Evolutionary conservation across 2,113 vertebrate genomes (phyloP).

Genomic region (Nestor notabilis): DNA sequence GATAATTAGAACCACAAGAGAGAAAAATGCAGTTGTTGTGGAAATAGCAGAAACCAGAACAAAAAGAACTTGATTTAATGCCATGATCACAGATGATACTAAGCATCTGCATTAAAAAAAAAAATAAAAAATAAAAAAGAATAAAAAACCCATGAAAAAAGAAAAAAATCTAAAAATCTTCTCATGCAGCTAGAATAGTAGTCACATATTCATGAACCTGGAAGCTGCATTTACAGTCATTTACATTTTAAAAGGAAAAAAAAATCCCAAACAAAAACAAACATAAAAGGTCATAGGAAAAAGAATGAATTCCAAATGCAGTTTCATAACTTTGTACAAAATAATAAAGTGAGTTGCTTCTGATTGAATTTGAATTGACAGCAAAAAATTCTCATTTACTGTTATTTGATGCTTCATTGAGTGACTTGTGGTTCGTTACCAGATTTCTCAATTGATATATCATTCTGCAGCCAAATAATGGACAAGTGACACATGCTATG

Average conservation of each 20-base stretch:
- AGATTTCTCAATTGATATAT: slow-evolving; percentile 37
- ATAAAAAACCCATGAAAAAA: background rate
- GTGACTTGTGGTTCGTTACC: slow-evolving; percentile 18
- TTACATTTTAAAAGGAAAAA: slow-evolving; percentile 42
- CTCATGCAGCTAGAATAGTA: background rate
- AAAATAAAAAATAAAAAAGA: background rate
- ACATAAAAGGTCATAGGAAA: background rate
- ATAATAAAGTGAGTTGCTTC: slow-evolving; percentile 1
- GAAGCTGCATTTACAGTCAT: slow-evolving; percentile 8
- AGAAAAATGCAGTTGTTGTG: background rate
- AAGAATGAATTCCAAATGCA: slow-evolving; percentile 19
- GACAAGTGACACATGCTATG: slow-evolving; percentile 14
- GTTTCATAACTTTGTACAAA: slow-evolving; percentile 37
- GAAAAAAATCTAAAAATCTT: background rate
- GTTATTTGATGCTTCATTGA: slow-evolving; percentile 51
- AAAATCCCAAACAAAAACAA: background rate
- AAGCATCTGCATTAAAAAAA: background rate
- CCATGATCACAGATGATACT: background rate
- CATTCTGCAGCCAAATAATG: slow-evolving; percentile 18
- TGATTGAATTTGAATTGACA: slow-evolving; percentile 58
- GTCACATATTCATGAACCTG: background rate
- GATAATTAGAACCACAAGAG: background rate
- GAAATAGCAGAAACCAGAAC: background rate
- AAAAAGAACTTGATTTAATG: background rate
- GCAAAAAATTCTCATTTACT: slow-evolving; percentile 40